Evolutionary conservation across 2,113 vertebrate genomes (phyloP).

Genomic region (Cichladusa arquata): DNA sequence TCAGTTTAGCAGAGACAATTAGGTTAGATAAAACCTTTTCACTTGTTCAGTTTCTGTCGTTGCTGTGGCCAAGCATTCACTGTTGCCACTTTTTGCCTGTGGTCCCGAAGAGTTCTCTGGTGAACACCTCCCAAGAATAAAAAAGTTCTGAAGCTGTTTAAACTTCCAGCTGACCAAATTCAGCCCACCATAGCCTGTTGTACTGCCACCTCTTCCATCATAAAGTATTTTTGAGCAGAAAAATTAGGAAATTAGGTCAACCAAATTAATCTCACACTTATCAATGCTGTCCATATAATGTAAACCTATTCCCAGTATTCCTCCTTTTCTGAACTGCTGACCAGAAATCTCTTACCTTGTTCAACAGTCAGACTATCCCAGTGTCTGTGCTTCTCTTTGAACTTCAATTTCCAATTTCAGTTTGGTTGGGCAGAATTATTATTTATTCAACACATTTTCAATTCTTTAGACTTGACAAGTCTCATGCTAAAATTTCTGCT

Average conservation of each 20-base stretch:
- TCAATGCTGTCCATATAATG: neutral
- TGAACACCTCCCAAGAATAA: neutral
- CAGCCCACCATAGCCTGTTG: fast-evolving
- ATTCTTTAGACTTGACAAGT: neutral
- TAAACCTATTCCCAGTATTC: neutral
- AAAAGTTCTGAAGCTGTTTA: neutral
- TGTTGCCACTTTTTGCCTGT: fast-evolving
- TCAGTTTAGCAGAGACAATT: neutral
- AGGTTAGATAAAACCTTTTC: neutral
- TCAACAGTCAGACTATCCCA: neutral
- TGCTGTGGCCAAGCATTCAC: neutral
- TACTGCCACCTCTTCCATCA: neutral
- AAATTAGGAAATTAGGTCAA: neutral
- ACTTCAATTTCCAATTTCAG: neutral
- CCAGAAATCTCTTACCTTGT: neutral
- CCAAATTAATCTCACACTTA: neutral
- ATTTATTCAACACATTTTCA: neutral
- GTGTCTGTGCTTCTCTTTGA: neutral
- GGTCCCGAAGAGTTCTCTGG: neutral
- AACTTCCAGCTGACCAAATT: neutral
- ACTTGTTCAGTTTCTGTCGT: neutral
- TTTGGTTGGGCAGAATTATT: neutral
- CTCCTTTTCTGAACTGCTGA: neutral
- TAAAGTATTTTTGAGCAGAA: neutral
- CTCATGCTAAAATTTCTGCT: neutral